Percentiles rank a stretch among this genome's conserved stretches.
phyloP scores from a whole-genome alignment of 2,888 invertebrate genomes.

The Unio delphinus region DNA sequence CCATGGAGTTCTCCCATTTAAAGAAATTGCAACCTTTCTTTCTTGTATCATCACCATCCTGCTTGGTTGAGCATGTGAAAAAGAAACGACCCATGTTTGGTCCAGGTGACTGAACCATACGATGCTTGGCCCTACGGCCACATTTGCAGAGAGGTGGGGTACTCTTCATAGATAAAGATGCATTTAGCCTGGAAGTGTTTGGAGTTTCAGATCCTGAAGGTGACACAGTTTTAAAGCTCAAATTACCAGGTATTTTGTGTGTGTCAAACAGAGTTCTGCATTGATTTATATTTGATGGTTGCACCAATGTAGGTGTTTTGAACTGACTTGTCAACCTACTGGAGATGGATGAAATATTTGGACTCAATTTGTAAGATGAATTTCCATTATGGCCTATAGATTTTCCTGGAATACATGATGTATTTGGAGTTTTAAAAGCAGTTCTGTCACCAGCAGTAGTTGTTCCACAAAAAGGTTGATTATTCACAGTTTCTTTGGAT shows the following conservation, averaged over 20 bases:
- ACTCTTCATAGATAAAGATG: slow-evolving; percentile 38
- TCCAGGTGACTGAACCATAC: slow-evolving; percentile 65
- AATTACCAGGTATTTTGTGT: too few relatives aligned
- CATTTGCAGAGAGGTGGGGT: slow-evolving; percentile 68
- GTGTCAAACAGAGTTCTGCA: too few relatives aligned
- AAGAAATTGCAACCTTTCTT: slow-evolving; percentile 63
- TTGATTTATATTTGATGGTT: too few relatives aligned
- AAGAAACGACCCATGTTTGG: slow-evolving; percentile 65
- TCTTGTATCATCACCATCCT: slow-evolving; percentile 15
- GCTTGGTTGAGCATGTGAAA: slow-evolving; percentile 51
- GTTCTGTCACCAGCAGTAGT: not conserved
- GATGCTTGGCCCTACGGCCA: slow-evolving; percentile 61
- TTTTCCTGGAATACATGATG: not conserved
- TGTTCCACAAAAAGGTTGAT: not conserved
- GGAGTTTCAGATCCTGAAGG: slow-evolving; percentile 2
- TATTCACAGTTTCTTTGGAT: too few relatives aligned
- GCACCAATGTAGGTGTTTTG: too few relatives aligned
- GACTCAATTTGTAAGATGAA: not conserved
- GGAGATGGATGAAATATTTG: not conserved
- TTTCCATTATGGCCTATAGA: not conserved
- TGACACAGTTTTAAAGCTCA: not conserved
- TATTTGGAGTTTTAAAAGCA: slow-evolving; percentile 14
- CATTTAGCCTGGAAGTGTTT: not conserved
- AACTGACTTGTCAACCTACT: too few relatives aligned
- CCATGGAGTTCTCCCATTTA: slow-evolving; percentile 55